Evolutionary conservation across 2,888 invertebrate species (phyloP).

Genomic region (Leptopterna dolabrata): DNA sequence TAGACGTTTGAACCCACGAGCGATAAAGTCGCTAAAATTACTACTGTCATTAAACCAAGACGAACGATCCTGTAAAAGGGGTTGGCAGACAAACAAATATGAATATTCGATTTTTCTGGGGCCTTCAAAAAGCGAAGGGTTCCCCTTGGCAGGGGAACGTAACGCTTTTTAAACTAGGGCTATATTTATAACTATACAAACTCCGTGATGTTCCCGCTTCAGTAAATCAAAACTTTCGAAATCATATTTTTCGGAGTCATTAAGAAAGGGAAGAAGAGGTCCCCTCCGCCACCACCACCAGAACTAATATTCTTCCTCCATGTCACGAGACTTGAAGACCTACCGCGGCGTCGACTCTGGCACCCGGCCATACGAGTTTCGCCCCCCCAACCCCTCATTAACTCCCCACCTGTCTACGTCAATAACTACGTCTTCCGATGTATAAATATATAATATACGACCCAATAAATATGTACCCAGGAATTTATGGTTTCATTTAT

Average conservation of each 20-base stretch:
- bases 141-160: constrained; percentile 4
- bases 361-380: constrained; percentile 14
- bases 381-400: constrained; percentile 22
- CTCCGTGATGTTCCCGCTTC: constrained; percentile 37
- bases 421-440: constrained; percentile 13
- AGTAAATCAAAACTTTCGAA: constrained; percentile 48
- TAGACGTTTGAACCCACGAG: constrained; percentile 23
- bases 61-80: constrained; percentile 22
- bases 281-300: not conserved
- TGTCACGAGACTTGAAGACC: constrained; percentile 44
- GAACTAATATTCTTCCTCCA: constrained; percentile 38
- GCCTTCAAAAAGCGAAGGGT: not conserved
- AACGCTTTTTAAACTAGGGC: constrained; percentile 50
- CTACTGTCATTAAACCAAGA: constrained; percentile 38
- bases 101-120: constrained; percentile 33
- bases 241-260: constrained; percentile 54
- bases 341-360: constrained; percentile 20
- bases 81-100: constrained; percentile 40
- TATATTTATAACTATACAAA: constrained; percentile 46
- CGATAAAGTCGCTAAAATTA: constrained; percentile 38
- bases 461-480: constrained; percentile 12
- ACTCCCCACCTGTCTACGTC: constrained; percentile 52
- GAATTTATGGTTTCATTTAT: not conserved
- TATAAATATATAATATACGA: constrained; percentile 39
- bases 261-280: constrained; percentile 16